A percentile compares a stretch with the other conserved stretches of the same genome.
These are phyloP conservation scores for Eriosoma lanigerum DNA, from an alignment of 1,140 invertebrate species.

Conservation along the genomic window DNA sequence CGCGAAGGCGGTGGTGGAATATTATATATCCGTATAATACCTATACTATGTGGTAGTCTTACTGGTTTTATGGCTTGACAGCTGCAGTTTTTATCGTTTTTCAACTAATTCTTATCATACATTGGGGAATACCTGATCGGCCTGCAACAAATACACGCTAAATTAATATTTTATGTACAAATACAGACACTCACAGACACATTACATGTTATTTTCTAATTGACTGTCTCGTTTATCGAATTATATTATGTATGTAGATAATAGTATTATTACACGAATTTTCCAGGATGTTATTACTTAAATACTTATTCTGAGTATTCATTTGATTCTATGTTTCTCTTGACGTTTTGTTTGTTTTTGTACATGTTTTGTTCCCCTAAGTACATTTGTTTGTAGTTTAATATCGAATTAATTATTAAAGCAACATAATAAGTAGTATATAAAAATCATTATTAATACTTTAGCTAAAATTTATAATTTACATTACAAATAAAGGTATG, in stretches of 20 bases:
- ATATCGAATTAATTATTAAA: too few species aligned
- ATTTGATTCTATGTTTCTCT: too few species aligned
- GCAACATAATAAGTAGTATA: too few species aligned
- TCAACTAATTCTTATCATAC: constrained; percentile 9
- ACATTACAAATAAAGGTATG: too few species aligned
- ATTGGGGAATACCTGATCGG: not conserved
- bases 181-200: not conserved
- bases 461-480: too few species aligned
- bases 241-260: too few species aligned
- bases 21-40: too few species aligned
- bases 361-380: too few species aligned
- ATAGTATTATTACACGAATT: not conserved
- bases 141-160: not conserved
- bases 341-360: too few species aligned
- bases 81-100: not conserved
- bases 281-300: constrained; percentile 1
- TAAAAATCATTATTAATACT: too few species aligned
- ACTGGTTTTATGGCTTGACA: not conserved
- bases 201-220: not conserved
- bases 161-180: not conserved
- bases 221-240: not conserved
- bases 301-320: too few species aligned
- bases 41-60: not conserved
- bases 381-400: too few species aligned
- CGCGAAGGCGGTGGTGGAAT: not conserved